Evolutionary conservation across 2,113 vertebrate genomes (phyloP).

Genomic region (Platycercus adscitus): DNA sequence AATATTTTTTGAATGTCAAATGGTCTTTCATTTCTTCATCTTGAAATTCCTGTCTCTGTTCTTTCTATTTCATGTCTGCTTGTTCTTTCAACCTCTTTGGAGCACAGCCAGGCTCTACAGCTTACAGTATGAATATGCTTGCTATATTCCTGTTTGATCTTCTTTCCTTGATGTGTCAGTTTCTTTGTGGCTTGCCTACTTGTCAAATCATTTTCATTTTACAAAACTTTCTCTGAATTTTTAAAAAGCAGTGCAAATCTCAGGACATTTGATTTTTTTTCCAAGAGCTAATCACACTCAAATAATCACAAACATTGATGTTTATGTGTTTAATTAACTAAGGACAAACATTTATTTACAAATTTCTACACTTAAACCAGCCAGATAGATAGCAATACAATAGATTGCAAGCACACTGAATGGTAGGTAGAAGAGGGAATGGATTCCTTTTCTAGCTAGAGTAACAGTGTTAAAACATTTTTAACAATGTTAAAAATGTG

Average conservation of each 20-base stretch:
- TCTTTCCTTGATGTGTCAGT: slow-evolving; percentile 77
- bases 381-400: slow-evolving; percentile 3
- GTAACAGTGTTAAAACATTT: not conserved
- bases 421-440: not conserved
- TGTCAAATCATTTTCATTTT: slow-evolving; percentile 77
- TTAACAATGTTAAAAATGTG: not conserved
- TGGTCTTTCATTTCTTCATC: slow-evolving; percentile 71
- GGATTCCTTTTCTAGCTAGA: not conserved
- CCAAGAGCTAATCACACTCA: slow-evolving; percentile 68
- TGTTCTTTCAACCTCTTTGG: slow-evolving; percentile 76
- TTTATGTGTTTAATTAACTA: slow-evolving; percentile 58
- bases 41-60: slow-evolving; percentile 73
- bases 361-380: slow-evolving; percentile 26
- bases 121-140: slow-evolving; percentile 67
- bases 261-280: slow-evolving; percentile 72
- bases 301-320: slow-evolving; percentile 49
- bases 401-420: not conserved
- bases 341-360: slow-evolving; percentile 70
- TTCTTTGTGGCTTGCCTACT: slow-evolving; percentile 78
- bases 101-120: slow-evolving; percentile 67
- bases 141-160: slow-evolving; percentile 77
- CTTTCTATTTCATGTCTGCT: slow-evolving; percentile 74
- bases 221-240: slow-evolving; percentile 78
- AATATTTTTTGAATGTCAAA: slow-evolving; percentile 73
- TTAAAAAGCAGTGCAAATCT: slow-evolving; percentile 69